A percentile compares a stretch with the other conserved stretches of the same genome.
Evolutionary conservation across 2,888 invertebrate species (phyloP).

Genomic region (Megaustenia siamemsis): DNA sequence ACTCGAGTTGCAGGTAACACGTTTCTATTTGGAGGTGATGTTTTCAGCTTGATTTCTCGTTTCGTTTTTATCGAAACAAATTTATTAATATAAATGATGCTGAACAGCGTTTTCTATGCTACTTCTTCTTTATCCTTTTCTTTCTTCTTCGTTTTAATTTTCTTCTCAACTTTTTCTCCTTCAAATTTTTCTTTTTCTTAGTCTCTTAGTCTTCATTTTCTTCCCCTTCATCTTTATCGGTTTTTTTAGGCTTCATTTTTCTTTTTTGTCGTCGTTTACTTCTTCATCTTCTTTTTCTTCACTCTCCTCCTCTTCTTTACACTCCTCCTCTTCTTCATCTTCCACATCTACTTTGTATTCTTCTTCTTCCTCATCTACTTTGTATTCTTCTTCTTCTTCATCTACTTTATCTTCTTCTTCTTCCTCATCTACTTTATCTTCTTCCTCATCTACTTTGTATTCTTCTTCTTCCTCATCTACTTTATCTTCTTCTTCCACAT

Average conservation of each 20-base stretch:
- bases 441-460: not conserved
- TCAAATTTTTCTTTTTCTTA: not conserved
- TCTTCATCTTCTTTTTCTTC: not conserved
- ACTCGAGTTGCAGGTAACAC: not conserved
- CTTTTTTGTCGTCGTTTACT: not conserved
- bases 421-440: not conserved
- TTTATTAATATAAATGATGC: not conserved
- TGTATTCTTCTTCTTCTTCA: not conserved
- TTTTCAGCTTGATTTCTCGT: not conserved
- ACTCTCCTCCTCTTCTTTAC: not conserved
- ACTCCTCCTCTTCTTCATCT: not conserved
- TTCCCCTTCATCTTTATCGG: not conserved
- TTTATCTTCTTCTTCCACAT: too few relatives aligned
- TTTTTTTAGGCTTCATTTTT: not conserved
- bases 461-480: not conserved
- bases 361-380: not conserved
- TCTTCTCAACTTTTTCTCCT: not conserved
- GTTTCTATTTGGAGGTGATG: not conserved
- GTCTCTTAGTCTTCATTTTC: too few relatives aligned
- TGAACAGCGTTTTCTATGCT: too few relatives aligned
- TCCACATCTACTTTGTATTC: not conserved
- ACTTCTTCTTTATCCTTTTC: not conserved
- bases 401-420: not conserved
- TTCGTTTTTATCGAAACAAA: not conserved
- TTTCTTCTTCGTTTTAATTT: not conserved